A percentile compares a stretch with the other conserved stretches of the same genome.
These are phyloP conservation scores for Drosophila subobscura DNA, from an alignment of 1,140 invertebrate species.

Conservation along the genomic window DNA sequence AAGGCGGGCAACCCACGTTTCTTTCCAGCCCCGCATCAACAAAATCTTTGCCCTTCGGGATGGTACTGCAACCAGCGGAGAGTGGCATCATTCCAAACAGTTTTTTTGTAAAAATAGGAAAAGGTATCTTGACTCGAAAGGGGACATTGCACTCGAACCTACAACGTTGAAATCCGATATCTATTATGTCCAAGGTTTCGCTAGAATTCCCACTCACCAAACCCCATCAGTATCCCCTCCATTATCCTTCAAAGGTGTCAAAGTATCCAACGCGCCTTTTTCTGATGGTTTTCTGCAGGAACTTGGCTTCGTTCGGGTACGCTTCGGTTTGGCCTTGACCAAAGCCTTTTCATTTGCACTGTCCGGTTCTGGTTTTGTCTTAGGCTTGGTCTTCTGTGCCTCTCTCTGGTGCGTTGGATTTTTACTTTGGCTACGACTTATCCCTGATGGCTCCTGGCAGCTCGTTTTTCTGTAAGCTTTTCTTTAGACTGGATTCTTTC, in stretches of 20 bases:
- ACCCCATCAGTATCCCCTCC: conserved; percentile 14
- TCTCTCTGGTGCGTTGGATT: not conserved
- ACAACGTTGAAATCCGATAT: not conserved
- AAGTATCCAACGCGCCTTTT: not conserved
- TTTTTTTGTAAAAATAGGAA: conserved; percentile 11
- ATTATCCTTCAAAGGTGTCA: not conserved
- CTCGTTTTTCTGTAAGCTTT: not conserved
- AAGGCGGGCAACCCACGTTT: not conserved
- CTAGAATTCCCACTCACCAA: conserved; percentile 21
- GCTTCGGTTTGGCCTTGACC: conserved; percentile 18
- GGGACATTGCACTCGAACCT: conserved; percentile 68
- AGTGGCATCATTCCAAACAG: conserved; percentile 3
- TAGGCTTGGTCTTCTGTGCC: not conserved
- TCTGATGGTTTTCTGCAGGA: not conserved
- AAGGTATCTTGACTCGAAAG: conserved; percentile 50
- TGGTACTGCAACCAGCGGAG: not conserved
- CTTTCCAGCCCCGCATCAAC: not conserved
- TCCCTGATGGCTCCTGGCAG: not conserved
- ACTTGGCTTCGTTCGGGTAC: conserved; percentile 3
- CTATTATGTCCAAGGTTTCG: not conserved
- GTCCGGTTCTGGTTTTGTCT: not conserved
- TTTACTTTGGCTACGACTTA: not conserved
- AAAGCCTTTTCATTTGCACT: conserved; percentile 4
- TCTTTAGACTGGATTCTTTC: too few relatives aligned
- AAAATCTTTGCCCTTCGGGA: not conserved